Evolutionary conservation across 2,888 invertebrate species (phyloP).

Genomic region (Orthosia incerta): DNA sequence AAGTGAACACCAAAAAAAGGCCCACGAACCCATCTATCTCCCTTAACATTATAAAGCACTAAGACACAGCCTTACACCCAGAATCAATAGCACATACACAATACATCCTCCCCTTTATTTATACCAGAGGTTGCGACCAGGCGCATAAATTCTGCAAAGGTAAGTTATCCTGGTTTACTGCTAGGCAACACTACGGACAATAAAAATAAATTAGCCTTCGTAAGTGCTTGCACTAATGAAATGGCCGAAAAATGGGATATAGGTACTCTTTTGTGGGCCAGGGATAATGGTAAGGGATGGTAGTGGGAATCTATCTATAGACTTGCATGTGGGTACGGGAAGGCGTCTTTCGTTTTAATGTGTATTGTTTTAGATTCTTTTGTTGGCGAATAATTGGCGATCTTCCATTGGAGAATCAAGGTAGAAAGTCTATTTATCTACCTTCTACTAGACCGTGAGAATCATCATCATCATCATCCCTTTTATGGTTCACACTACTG

Average conservation of each 20-base stretch:
- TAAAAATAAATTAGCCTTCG: constrained; percentile 67
- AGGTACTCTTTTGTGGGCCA: constrained; percentile 16
- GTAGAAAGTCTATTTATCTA: background rate
- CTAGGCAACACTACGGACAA: constrained; percentile 62
- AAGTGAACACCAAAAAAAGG: background rate
- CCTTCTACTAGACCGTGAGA: too few relatives aligned
- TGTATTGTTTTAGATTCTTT: background rate
- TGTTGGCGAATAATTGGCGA: background rate
- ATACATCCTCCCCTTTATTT: constrained; percentile 50
- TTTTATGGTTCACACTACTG: too few relatives aligned
- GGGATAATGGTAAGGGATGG: constrained; percentile 2
- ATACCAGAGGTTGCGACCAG: constrained; percentile 57
- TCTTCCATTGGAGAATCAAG: background rate
- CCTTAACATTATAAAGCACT: constrained; percentile 10
- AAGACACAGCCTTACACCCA: constrained; percentile 13
- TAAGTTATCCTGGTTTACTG: constrained; percentile 59
- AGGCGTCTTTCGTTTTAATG: background rate
- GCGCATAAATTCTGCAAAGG: constrained; percentile 62
- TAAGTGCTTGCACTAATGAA: constrained; percentile 67
- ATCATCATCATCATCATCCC: too few relatives aligned
- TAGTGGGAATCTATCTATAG: background rate
- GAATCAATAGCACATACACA: constrained; percentile 44
- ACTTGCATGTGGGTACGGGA: constrained; percentile 1
- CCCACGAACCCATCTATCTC: constrained; percentile 24
- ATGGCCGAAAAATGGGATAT: constrained; percentile 61